phyloP scores from a whole-genome alignment of 2,797 vertebrate species.

The Phylloscopus collybita region DNA sequence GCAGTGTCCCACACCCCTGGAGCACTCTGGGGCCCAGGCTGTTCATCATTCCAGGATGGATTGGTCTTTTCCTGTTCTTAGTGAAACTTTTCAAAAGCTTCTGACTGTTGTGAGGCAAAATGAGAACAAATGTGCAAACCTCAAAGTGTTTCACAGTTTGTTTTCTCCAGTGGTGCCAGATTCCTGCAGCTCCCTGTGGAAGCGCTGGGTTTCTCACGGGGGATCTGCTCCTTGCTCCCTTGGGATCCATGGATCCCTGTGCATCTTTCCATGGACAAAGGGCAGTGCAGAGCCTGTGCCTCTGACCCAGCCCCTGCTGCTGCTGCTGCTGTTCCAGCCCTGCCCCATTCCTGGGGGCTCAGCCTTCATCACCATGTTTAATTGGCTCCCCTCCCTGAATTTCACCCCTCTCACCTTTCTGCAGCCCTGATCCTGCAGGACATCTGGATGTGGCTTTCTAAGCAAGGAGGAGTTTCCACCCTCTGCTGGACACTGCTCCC shows the following conservation, averaged over 20 bases:
- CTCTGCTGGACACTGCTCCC: not conserved
- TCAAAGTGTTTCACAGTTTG: not conserved
- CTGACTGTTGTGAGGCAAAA: not conserved
- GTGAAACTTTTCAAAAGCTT: not conserved
- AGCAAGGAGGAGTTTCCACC: not conserved
- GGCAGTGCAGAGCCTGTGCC: not conserved
- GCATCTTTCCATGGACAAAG: not conserved
- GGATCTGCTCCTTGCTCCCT: not conserved
- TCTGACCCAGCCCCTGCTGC: not conserved
- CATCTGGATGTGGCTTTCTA: not conserved
- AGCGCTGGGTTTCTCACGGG: not conserved
- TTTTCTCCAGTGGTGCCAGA: not conserved
- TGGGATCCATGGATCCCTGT: not conserved
- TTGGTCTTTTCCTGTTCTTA: not conserved
- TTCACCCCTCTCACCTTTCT: not conserved
- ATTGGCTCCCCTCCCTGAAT: not conserved
- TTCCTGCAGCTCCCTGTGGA: not conserved
- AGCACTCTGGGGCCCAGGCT: accelerated
- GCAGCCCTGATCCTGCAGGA: not conserved
- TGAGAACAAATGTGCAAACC: constrained; percentile 14
- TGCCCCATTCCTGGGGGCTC: not conserved
- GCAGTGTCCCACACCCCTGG: accelerated
- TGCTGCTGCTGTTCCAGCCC: not conserved
- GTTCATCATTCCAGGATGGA: not conserved
- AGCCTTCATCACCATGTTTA: not conserved